Evolutionary conservation across 2,888 invertebrate genomes (phyloP), one percentile per base, ranked within the genome.

Genomic region (Agonopterix arenella): DNA sequence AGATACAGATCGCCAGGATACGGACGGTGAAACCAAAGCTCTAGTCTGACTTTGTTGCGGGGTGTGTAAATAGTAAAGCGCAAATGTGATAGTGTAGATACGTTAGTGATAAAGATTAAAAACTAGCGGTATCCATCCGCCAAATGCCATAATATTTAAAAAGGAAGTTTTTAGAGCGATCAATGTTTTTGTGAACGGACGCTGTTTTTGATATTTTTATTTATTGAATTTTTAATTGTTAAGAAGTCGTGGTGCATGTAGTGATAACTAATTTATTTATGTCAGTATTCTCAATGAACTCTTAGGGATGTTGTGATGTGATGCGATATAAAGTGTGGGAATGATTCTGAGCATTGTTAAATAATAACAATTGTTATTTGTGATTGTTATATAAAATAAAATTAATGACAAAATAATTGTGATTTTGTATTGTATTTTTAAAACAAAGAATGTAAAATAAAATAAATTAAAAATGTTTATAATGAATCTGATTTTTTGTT

Each of bases 11-110:
- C 78, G 57, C 78, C 79, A 61, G 83, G 78, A 56, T 84, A 83
- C 76, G 84, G 86, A 66, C 83, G 88, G 76, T 86, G 79, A 84
- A 80, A 84, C 84, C 84, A 81, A 84, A 84, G 80, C 82, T 86
- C 88, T 88, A 88, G 89, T 88, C 89, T 80, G 77, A 80, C 66
- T 76, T 75, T 70, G 71, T 56, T 45, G 70, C 69, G 76, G 73
- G 76, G 76, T 54, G 60, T 88, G 84, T 88, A 86, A 63, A 88
- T 84, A 85, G 67, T 84, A 88, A 44, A 89, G 89, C 86, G 85
- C 86, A 86, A 84, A 86, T 89, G 89, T 89, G 89, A 89, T 88
- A 79, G 85, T 88, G 86, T 89, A 28, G 28, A 28, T 28, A 28
- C 86, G 85, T 89, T 88, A 86, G 80, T 89, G 86, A 85, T 85